Evolutionary conservation across 2,888 invertebrate genomes (phyloP), one percentile per base, ranked within the genome.

Genomic region (Blera fallax): DNA sequence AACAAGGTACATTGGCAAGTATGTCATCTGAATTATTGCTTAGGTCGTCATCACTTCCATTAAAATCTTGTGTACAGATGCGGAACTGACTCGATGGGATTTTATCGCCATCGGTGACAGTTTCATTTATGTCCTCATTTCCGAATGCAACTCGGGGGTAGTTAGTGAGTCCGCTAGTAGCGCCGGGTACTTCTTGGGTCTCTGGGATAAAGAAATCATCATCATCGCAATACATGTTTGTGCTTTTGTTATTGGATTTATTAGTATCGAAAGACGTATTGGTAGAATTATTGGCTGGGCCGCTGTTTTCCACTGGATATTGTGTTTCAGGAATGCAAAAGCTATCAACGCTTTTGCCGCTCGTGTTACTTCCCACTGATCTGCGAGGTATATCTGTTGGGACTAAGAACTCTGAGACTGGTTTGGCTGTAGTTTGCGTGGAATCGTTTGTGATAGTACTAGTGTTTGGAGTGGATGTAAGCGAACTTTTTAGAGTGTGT

Each of bases 161-260:
- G 21, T 87, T 77, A 5, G 50, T 24, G 4, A 83, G 56, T 14
- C 27, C 50, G 7, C 8, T 7, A 62, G 60, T 10, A 10, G 43
- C 34, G 6, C 29, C 32, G 2, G 76, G 50, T 1, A 87, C 64
- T 56, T 89, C 89, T 80, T 90, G 90, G 0, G 90, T 90, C 87
- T 90, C 90, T 21, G 90, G 90, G 72, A 90, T 88, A 70, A 88
- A 89, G 43, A 88, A 88, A 43, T 89, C 88, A 56, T 89, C 89
- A 27, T 88, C 87, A 5, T 73, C 87, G 5, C 56, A 77, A 24
- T 60, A 74, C 21, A 14, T 80, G 18, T 45, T 69, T 5, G 11
- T 32, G 16, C 34, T 60, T 32, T 14, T 50, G 5, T 62, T 45
- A 16, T 64, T 64, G 2, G 62, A 65, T 56, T 4, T 45, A 11